A percentile compares a stretch with the other conserved stretches of the same genome.
Evolutionary conservation across 2,113 vertebrate species (phyloP).

Genomic region (Thermophis baileyi): DNA sequence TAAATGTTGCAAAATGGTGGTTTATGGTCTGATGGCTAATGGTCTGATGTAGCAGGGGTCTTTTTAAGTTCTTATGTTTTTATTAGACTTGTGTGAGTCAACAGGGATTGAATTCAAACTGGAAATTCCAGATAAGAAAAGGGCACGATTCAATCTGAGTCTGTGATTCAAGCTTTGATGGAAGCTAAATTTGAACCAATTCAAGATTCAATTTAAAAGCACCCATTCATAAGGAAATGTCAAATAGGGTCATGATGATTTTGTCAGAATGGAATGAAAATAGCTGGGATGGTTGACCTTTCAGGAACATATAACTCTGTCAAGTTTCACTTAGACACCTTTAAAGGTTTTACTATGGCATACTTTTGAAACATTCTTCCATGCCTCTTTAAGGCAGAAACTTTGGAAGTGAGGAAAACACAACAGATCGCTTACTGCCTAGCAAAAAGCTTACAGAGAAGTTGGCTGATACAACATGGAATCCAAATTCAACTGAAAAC

Average conservation of each 20-base stretch:
- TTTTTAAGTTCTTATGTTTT: background rate
- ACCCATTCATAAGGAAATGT: background rate
- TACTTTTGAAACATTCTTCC: background rate
- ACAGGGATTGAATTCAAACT: background rate
- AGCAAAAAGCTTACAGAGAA: background rate
- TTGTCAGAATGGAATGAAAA: background rate
- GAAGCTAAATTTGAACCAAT: background rate
- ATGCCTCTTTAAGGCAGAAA: background rate
- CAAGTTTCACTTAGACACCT: background rate
- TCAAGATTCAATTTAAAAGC: background rate
- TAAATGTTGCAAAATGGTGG: background rate
- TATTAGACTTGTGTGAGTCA: background rate
- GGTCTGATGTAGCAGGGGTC: background rate
- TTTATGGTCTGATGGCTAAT: background rate
- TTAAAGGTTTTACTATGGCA: background rate
- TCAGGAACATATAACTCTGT: background rate
- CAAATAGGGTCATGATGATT: background rate
- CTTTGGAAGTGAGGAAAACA: background rate
- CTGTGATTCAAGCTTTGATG: background rate
- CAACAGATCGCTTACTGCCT: background rate
- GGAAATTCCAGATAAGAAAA: background rate
- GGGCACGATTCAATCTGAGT: background rate
- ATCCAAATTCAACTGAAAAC: background rate
- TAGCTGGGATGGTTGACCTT: background rate
- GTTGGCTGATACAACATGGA: background rate